Evolutionary conservation across 1,140 invertebrate genomes (phyloP).

Genomic region (Penaeus chinensis): DNA sequence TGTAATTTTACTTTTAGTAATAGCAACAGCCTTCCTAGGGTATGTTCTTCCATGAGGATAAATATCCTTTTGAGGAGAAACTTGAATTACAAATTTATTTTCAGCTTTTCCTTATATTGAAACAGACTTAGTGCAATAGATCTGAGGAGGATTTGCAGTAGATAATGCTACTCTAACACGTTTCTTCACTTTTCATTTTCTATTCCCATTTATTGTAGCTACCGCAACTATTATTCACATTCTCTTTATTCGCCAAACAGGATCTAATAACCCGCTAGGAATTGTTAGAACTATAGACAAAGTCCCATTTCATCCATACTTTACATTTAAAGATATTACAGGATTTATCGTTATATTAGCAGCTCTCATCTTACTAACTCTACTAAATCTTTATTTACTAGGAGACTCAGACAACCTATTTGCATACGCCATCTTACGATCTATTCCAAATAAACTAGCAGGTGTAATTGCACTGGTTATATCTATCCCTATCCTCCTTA

Average conservation of each 20-base stretch:
- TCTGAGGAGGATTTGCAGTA: too few relatives aligned
- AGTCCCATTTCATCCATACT: constrained; percentile 72
- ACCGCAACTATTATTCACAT: constrained; percentile 73
- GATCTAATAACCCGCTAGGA: constrained; percentile 75
- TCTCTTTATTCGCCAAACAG: constrained; percentile 75
- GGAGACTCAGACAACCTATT: constrained; percentile 57
- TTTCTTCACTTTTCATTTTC: constrained; percentile 80
- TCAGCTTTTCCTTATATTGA: constrained; percentile 77
- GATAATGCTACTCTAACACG: constrained; percentile 77
- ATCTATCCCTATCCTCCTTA: constrained; percentile 35
- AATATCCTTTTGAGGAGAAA: constrained; percentile 80
- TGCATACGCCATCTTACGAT: constrained; percentile 64
- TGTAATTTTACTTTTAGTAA: constrained; percentile 73
- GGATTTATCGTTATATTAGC: background rate
- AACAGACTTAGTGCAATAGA: constrained; percentile 72
- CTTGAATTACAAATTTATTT: constrained; percentile 78
- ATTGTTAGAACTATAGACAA: constrained; percentile 74
- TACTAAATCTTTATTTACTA: constrained; percentile 22
- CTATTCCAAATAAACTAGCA: too few relatives aligned
- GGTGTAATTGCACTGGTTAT: constrained; percentile 20
- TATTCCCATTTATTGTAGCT: constrained; percentile 77
- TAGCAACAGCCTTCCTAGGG: constrained; percentile 77
- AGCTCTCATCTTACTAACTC: too few relatives aligned
- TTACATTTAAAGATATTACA: constrained; percentile 32
- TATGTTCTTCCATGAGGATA: constrained; percentile 79